Percentiles rank a stretch among this genome's conserved stretches.
Conservation (phyloP, 2,888 invertebrate species). For the Temnothorax unifasciatus region DNA sequence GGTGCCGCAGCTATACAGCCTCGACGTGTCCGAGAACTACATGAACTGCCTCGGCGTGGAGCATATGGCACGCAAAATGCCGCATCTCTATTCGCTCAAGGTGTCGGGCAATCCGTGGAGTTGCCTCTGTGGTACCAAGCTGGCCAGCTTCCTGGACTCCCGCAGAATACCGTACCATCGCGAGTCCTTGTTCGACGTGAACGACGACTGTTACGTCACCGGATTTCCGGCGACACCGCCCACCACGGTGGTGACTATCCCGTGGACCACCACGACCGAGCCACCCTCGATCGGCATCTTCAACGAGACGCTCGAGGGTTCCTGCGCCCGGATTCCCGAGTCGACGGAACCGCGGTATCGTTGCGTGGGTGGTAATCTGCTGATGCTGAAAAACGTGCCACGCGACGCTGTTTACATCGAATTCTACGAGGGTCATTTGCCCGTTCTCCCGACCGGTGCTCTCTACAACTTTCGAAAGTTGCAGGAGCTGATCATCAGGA, state of each 20-base stretch:
- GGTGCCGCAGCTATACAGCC: slow-evolving; percentile 66
- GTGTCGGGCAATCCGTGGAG: slow-evolving; percentile 79
- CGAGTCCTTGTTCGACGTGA: slow-evolving; percentile 60
- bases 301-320: slow-evolving; percentile 58
- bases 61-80: slow-evolving; percentile 67
- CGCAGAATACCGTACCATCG: slow-evolving; percentile 72
- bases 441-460: slow-evolving; percentile 63
- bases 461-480: slow-evolving; percentile 74
- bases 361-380: slow-evolving; percentile 76
- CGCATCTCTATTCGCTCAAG: slow-evolving; percentile 66
- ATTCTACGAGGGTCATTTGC: slow-evolving; percentile 76
- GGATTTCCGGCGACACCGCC: not conserved
- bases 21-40: slow-evolving; percentile 76
- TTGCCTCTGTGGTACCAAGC: slow-evolving; percentile 76
- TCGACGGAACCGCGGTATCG: slow-evolving; percentile 65
- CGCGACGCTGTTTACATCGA: slow-evolving; percentile 74
- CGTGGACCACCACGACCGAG: slow-evolving; percentile 16
- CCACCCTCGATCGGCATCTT: slow-evolving; percentile 47
- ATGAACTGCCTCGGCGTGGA: slow-evolving; percentile 80
- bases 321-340: slow-evolving; percentile 41
- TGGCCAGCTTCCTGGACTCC: slow-evolving; percentile 71
- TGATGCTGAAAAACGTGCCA: slow-evolving; percentile 71
- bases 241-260: not conserved
- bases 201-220: slow-evolving; percentile 62
- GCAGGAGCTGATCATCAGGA: slow-evolving; percentile 74